A percentile compares a stretch with the other conserved stretches of the same genome.
Evolutionary conservation across 2,797 vertebrate genomes (phyloP).

Genomic region (Epinephelus awoara): DNA sequence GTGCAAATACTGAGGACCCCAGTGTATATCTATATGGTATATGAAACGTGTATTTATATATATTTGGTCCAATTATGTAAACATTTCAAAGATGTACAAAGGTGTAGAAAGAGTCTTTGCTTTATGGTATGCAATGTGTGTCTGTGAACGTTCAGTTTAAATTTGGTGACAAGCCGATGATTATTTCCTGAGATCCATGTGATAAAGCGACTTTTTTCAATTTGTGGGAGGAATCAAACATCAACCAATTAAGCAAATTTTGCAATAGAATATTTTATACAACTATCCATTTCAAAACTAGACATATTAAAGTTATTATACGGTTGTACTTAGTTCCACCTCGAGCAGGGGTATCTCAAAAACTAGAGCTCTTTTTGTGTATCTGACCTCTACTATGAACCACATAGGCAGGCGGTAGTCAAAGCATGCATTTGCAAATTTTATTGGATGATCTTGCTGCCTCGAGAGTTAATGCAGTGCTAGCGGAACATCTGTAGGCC

Average conservation of each 20-base stretch:
- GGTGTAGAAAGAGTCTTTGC: background rate
- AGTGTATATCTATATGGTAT: too few species aligned
- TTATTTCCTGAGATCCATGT: background rate
- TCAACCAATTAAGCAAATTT: background rate
- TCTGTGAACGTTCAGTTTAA: background rate
- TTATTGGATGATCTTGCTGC: too few species aligned
- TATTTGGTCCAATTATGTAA: too few species aligned
- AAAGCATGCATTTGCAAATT: too few species aligned
- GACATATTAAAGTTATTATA: background rate
- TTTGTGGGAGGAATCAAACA: constrained; percentile 1
- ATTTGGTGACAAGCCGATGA: background rate
- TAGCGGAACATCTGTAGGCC: too few species aligned
- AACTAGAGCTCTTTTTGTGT: too few species aligned
- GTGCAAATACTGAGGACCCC: too few species aligned
- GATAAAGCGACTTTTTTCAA: background rate
- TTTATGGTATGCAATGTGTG: background rate
- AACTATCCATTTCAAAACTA: background rate
- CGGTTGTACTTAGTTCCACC: background rate
- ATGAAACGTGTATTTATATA: too few species aligned
- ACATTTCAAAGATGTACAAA: background rate
- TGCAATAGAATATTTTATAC: background rate
- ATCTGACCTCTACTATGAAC: too few species aligned
- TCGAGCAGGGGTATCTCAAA: background rate
- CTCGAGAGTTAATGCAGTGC: too few species aligned
- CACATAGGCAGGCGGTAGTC: too few species aligned